Conservation (phyloP, 2,113 vertebrate species). For the Candoia aspera region DNA sequence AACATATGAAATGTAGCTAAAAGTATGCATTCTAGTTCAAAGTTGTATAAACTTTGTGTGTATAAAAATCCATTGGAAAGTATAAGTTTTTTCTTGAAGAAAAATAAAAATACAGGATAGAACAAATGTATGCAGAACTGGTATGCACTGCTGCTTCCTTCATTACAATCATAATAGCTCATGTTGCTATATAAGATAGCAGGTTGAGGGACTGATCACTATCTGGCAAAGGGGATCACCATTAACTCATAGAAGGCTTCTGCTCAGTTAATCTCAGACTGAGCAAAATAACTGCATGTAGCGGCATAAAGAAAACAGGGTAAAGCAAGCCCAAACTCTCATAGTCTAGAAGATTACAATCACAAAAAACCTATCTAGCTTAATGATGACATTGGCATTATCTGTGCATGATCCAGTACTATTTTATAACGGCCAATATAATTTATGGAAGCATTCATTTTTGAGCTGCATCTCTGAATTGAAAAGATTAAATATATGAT, state of each 20-base stretch:
- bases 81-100: background rate
- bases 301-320: background rate
- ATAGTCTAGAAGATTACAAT: background rate
- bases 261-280: background rate
- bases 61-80: background rate
- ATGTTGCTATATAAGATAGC: background rate
- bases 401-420: background rate
- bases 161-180: background rate
- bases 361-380: background rate
- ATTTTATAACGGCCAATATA: background rate
- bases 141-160: background rate
- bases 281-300: background rate
- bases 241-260: background rate
- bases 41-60: background rate
- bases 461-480: background rate
- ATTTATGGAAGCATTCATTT: background rate
- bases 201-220: background rate
- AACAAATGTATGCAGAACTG: background rate
- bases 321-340: background rate
- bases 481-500: constrained; percentile 39
- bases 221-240: background rate
- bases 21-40: background rate
- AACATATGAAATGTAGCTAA: background rate
- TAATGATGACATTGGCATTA: background rate
- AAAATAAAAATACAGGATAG: background rate